Conservation (phyloP, 2,113 vertebrate genomes). For the Dicrurus megarhynchus region DNA sequence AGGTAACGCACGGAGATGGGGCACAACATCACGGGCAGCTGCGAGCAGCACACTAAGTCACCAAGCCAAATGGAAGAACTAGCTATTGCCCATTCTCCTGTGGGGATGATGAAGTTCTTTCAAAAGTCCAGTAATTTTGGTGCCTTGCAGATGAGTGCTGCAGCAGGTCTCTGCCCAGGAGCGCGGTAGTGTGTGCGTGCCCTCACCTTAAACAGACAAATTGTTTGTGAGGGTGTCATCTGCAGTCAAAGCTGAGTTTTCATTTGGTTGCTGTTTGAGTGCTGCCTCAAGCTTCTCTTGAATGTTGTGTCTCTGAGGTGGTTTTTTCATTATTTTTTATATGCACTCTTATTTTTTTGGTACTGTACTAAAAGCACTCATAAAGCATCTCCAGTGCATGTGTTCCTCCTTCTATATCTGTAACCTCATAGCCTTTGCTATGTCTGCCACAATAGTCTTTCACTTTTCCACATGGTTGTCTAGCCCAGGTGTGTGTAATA, state of each 20-base stretch:
- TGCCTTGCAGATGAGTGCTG: background rate
- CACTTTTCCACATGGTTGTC: background rate
- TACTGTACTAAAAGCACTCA: background rate
- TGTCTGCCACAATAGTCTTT: background rate
- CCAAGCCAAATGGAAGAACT: background rate
- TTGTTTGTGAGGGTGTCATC: background rate
- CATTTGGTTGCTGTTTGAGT: background rate
- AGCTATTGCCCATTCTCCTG: background rate
- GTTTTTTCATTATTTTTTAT: background rate
- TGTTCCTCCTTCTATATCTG: background rate
- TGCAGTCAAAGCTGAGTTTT: background rate
- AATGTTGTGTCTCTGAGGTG: background rate
- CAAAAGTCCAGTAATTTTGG: background rate
- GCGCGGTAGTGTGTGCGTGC: rapidly evolving
- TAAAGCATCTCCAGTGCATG: background rate
- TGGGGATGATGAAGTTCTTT: background rate
- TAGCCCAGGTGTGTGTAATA: background rate
- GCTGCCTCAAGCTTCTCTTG: background rate
- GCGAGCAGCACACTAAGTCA: background rate
- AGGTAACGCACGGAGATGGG: background rate
- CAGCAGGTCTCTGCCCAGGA: background rate
- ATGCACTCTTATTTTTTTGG: background rate
- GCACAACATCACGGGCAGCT: background rate
- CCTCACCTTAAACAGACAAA: rapidly evolving
- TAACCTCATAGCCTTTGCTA: background rate